Evolutionary conservation across 2,888 invertebrate species (phyloP).

Genomic region (Xylocampa areola): DNA sequence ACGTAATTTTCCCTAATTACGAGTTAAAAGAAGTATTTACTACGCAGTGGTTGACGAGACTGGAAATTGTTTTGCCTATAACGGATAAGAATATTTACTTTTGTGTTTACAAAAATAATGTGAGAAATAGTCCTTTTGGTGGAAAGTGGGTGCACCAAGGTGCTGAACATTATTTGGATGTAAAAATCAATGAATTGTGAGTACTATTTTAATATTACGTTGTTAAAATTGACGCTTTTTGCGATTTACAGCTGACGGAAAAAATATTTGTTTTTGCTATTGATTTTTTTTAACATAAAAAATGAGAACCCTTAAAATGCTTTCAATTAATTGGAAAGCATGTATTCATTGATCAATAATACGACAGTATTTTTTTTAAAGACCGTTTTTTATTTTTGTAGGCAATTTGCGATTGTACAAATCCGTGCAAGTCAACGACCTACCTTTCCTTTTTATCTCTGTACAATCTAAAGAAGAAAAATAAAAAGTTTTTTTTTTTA

Average conservation of each 20-base stretch:
- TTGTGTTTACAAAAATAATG: slow-evolving; percentile 73
- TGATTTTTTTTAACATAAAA: background rate
- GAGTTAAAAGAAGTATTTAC: slow-evolving; percentile 79
- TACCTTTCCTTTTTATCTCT: no score
- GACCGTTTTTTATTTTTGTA: no score
- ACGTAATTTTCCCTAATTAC: slow-evolving; percentile 78
- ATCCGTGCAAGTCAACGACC: no score
- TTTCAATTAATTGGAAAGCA: no score
- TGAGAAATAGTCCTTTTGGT: slow-evolving; percentile 70
- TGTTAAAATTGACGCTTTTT: background rate
- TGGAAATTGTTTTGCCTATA: slow-evolving; percentile 74
- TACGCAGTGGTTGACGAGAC: slow-evolving; percentile 68
- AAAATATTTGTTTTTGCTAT: background rate
- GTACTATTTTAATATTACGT: slow-evolving; percentile 36
- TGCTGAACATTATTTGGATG: slow-evolving; percentile 77
- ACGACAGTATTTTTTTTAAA: no score
- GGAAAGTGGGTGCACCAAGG: slow-evolving; percentile 89
- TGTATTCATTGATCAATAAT: no score
- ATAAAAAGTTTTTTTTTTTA: no score
- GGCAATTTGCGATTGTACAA: no score
- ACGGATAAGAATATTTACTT: slow-evolving; percentile 74
- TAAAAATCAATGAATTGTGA: slow-evolving; percentile 62
- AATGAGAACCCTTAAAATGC: no score
- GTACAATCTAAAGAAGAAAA: no score
- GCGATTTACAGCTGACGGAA: background rate